Evolutionary conservation across 1,140 invertebrate genomes (phyloP), one percentile per base, ranked within the genome.

Genomic region (Hyles euphorbiae): DNA sequence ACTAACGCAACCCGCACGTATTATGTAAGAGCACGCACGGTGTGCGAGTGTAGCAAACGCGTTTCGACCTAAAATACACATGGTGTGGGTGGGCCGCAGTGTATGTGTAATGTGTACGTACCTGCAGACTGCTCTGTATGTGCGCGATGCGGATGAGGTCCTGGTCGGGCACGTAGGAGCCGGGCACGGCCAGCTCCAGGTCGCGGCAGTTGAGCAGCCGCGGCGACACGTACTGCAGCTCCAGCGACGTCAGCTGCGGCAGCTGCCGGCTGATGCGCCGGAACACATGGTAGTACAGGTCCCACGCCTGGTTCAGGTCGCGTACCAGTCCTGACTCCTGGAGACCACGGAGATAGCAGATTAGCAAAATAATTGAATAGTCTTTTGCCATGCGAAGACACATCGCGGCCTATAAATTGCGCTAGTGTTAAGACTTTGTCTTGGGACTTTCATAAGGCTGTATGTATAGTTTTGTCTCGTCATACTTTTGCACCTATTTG

Each of bases 261-360:
- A 99, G 88, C 85, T 99, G 98, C 54, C 97, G 93, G 2, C 97
- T 97, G 68, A 99, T 99, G 55, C 97, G 92, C 45, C 98, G 92
- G 83, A 99, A 99, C 8, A 99, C 98, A 75, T 99, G 96, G 89
- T 99, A 99, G 83, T 99, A 99, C 0, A 99, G 90, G 82, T 99
- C 98, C 98, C 98, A 99, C 8, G 98, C 98, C 81, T 98, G 96
- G 76, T 98, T 98, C 22, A 99, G 84, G 72, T 99, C 98, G 58
- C 97, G 93, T 1, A 96, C 93, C 70, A 96, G 96, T 0, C 93
- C 92, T 0, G 96, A 96, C 12, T 92, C 89, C 90, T 91, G 54
- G 3, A 32, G 6, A 40, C 33, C 3, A 46, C 6, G 3, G 3
- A 48, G n/a, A n/a, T 3, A 48, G 4, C 4, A 52, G 5, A 56